Percentiles rank a stretch among this genome's conserved stretches.
phyloP scores from a whole-genome alignment of 2,113 vertebrate species.

The Nipponia nippon region DNA sequence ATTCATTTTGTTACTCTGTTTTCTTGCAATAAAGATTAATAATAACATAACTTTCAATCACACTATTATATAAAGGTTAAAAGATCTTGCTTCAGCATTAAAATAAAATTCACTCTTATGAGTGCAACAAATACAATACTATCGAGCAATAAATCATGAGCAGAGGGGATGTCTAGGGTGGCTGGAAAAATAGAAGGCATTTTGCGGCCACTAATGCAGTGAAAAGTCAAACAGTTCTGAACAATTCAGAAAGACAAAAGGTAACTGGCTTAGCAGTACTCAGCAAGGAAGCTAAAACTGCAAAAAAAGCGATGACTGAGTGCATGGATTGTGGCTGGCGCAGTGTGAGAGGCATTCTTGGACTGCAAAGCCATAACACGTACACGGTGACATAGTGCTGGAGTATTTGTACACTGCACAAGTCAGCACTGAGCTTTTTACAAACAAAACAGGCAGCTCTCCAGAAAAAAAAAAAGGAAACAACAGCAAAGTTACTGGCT shows the following conservation, averaged over 20 bases:
- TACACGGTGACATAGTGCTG: not conserved
- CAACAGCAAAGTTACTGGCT: not conserved
- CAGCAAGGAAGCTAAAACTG: not conserved
- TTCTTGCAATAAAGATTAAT: slow-evolving; percentile 44
- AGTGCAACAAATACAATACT: not conserved
- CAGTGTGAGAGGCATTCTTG: not conserved
- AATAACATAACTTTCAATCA: slow-evolving; percentile 32
- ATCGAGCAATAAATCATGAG: not conserved
- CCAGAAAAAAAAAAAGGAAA: not conserved
- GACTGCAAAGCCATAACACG: not conserved
- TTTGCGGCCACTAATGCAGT: not conserved
- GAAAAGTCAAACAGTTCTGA: not conserved
- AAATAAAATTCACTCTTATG: not conserved
- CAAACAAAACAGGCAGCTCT: not conserved
- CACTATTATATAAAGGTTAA: slow-evolving; percentile 26
- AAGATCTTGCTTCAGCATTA: not conserved
- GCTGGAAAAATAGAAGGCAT: not conserved
- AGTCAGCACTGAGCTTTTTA: not conserved
- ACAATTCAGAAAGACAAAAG: not conserved
- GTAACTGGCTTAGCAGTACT: not conserved
- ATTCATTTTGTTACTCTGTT: slow-evolving; percentile 47
- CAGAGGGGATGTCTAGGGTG: not conserved
- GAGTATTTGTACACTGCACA: not conserved
- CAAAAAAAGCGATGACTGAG: not conserved
- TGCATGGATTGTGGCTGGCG: not conserved